Base-by-base conservation (phyloP, 2,113 vertebrate genomes). In the Microtus ochrogaster region DNA sequence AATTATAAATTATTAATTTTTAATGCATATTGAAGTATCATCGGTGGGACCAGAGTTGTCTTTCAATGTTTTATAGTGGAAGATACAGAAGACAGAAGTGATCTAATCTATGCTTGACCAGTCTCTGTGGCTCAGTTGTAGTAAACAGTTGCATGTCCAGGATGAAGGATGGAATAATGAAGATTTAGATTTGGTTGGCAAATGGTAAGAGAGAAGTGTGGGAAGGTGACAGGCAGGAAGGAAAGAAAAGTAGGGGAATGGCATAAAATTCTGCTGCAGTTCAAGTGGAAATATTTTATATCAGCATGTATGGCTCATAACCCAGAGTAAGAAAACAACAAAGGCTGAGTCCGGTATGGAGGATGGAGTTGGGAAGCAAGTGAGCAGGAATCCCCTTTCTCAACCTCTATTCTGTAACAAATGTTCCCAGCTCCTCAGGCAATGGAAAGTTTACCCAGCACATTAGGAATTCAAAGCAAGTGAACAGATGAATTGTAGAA, bases 391-490 rank as follows among this genome's bases (percentile, higher is more conserved):
- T 26, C 16, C 58, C 9, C 39, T 95, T 58, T 79, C 89, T 83
- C 19, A n/a, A 44, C 21, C 44, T 89, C 36, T 82, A 7, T 55
- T 70, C 82, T n/a, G 28, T 6, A 92, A 89, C 65, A 91, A 91
- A 88, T 47, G 26, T 70, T 44, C 63, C 73, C 82, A 72, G 2
- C 16, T 68, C 36, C 87, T 22, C 41, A 24, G 36, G 86, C 26
- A 26, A 33, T 28, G 39, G 83, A 84, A 94, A 74, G 36, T 85
- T 58, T 49, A 91, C 28, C n/a, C 44, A 39, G 76, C 10, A 30
- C 7, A 21, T 68, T 30, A 92, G 86, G 39, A 95, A 81, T 65
- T 22, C 74, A 87, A 92, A 92, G 55, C 58, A 47, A 93, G 41
- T 14, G 61, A 95, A 89, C 0, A 63, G 26, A 84, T n/a, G 65